phyloP scores from a whole-genome alignment of 2,888 invertebrate species.

The Shargacucullia verbasci region DNA sequence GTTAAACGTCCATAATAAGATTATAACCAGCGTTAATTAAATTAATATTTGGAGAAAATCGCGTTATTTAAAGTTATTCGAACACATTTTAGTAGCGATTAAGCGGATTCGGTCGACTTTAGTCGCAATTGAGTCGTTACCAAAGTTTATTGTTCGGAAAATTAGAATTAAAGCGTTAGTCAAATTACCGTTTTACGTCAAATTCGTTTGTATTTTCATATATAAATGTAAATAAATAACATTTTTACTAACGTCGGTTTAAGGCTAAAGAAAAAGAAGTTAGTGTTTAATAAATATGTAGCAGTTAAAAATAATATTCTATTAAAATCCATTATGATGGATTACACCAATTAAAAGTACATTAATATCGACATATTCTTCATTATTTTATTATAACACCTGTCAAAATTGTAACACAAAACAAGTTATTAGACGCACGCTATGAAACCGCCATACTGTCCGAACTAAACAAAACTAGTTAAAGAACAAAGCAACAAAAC shows the following conservation, averaged over 20 bases:
- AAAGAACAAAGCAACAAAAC: too few species aligned
- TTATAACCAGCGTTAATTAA: constrained; percentile 38
- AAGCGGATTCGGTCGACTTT: constrained; percentile 17
- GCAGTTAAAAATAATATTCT: constrained; percentile 13
- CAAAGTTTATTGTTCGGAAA: constrained; percentile 37
- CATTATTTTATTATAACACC: constrained; percentile 46
- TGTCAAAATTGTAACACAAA: constrained; percentile 48
- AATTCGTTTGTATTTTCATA: constrained; percentile 11
- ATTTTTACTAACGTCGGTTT: too few species aligned
- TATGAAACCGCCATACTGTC: constrained; percentile 14
- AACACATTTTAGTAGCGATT: constrained; percentile 28
- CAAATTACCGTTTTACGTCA: constrained; percentile 9
- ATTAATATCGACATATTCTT: constrained; percentile 39
- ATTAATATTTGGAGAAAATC: constrained; percentile 40
- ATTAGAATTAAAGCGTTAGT: constrained; percentile 27
- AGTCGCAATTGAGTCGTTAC: constrained; percentile 29
- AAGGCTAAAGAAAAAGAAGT: constrained; percentile 8
- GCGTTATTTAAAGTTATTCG: constrained; percentile 36
- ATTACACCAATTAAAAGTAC: constrained; percentile 47
- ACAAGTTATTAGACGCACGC: constrained; percentile 24
- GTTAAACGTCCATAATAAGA: constrained; percentile 31
- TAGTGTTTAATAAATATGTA: not conserved
- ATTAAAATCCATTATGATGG: constrained; percentile 23
- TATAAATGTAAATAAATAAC: too few species aligned
- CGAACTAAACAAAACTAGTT: not conserved